phyloP scores from a whole-genome alignment of 2,113 vertebrate genomes.

The Cranoglanis bouderius region DNA sequence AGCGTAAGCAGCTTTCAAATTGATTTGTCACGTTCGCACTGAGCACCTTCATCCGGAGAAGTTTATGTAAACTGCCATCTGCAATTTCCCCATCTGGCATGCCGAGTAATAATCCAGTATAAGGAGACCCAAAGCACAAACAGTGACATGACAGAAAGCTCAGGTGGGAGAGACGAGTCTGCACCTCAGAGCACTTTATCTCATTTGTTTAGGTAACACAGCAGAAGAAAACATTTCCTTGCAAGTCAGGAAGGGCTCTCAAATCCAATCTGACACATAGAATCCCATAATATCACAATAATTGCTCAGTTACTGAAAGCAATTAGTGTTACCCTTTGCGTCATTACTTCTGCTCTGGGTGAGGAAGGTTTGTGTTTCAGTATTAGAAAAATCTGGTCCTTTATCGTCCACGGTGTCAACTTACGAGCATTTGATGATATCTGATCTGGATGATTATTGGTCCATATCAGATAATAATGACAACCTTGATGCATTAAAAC shows the following conservation, averaged over 20 bases:
- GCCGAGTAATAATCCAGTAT: constrained; percentile 59
- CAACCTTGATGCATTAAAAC: background rate
- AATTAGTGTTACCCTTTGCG: background rate
- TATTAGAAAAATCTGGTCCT: background rate
- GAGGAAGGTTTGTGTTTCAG: background rate
- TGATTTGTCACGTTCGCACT: constrained; percentile 66
- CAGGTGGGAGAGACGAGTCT: constrained; percentile 67
- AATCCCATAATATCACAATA: constrained; percentile 10
- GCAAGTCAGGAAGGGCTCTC: constrained; percentile 67
- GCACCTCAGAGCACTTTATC: constrained; percentile 69
- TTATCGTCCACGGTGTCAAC: background rate
- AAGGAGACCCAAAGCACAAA: constrained; percentile 66
- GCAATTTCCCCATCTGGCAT: constrained; percentile 76
- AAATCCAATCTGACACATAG: constrained; percentile 63
- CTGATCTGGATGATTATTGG: background rate
- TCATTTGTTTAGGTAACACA: constrained; percentile 61
- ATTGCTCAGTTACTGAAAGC: background rate
- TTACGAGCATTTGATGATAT: background rate
- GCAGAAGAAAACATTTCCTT: constrained; percentile 67
- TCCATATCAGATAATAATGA: background rate
- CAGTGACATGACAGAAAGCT: constrained; percentile 71
- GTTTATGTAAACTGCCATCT: constrained; percentile 74
- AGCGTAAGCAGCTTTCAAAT: constrained; percentile 61
- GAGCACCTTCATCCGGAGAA: constrained; percentile 62
- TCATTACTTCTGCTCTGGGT: background rate